Base-by-base conservation (phyloP, 2,888 invertebrate species). In the Eristalis tenax region DNA sequence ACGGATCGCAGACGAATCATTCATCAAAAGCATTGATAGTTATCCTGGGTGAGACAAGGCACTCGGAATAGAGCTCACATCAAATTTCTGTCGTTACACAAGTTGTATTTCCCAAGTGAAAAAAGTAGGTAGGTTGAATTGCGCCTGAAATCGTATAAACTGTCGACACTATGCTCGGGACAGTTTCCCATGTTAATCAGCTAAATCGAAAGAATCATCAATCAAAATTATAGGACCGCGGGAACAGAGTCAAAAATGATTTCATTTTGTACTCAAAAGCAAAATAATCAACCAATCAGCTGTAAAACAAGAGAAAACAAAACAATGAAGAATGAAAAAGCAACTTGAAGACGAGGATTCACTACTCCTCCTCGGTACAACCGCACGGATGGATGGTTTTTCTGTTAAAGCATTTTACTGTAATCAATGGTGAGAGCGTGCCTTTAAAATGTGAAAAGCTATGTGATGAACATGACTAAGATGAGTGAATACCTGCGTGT, bases 401-500 rank as follows among this genome's bases (percentile, higher is more conserved):
- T 50, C 50, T 2, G 1, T 8, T 8, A 18, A 50, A 50, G 50
- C 50, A 18, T 50, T 6, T 50, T 50, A 18, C 8, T 32, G 4
- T 18, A 50, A 50, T 50, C 50, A 50, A 18, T 50, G 18, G 61
- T 63, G 26, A 70, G 26, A 70, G 69, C 38, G 78, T 70, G 78
- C 78, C 56, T 66, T 38, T n/a, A 35, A 63, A 77, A 77, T 15
- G 32, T 32, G 26, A 59, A 28, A 66, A 69, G 63, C 56, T 70
- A 35, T 28, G 35, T 35, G 43, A 70, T 70, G 57, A 70, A 64
- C 56, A 78, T 76, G 68, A 70, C 38, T 56, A 22, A 59, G 5
- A 57, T 50, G 50, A 40, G 43, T 77, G 77, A 70, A 78, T 78
- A 78, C 78, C 70, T 78, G 69, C 64, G 35, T 70, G 64, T 70